phyloP scores from a whole-genome alignment of 2,113 vertebrate species.

The Podarcis cretensis region DNA sequence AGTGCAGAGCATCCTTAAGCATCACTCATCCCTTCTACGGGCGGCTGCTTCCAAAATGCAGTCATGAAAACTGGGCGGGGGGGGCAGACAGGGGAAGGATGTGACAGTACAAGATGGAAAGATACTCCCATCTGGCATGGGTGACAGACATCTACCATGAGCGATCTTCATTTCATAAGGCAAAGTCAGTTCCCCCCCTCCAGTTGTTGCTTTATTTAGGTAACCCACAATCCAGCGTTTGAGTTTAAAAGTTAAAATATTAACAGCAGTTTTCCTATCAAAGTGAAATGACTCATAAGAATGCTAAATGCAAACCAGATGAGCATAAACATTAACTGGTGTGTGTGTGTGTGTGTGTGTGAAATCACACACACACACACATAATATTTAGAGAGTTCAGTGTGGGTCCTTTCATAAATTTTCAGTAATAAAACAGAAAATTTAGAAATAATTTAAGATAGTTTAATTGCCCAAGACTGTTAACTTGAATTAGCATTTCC shows the following conservation, averaged over 20 bases:
- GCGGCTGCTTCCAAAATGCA: constrained; percentile 64
- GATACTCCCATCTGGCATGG: constrained; percentile 50
- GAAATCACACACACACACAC: too few relatives aligned
- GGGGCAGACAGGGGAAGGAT: constrained; percentile 56
- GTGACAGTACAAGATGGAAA: constrained; percentile 53
- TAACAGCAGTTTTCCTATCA: constrained; percentile 83
- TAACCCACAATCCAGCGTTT: constrained; percentile 71
- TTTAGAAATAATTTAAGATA: constrained; percentile 71
- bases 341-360: too few relatives aligned
- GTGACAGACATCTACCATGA: constrained; percentile 57
- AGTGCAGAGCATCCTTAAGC: constrained; percentile 72
- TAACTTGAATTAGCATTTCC: constrained; percentile 77
- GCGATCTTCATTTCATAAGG: constrained; percentile 58
- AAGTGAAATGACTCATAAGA: constrained; percentile 88
- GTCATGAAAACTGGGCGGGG: constrained; percentile 62
- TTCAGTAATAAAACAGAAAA: constrained; percentile 70
- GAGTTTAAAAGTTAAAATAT: constrained; percentile 83
- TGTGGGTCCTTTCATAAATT: constrained; percentile 77
- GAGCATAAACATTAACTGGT: constrained; percentile 80
- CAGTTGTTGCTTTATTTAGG: constrained; percentile 67
- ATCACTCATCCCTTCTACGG: constrained; percentile 68
- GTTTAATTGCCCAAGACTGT: constrained; percentile 76
- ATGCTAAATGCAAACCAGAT: constrained; percentile 87
- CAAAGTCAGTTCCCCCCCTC: constrained; percentile 41
- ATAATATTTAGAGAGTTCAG: constrained; percentile 80